A percentile compares a stretch with the other conserved stretches of the same genome.
Evolutionary conservation across 2,797 vertebrate species (phyloP).

Genomic region (Momotus momota): DNA sequence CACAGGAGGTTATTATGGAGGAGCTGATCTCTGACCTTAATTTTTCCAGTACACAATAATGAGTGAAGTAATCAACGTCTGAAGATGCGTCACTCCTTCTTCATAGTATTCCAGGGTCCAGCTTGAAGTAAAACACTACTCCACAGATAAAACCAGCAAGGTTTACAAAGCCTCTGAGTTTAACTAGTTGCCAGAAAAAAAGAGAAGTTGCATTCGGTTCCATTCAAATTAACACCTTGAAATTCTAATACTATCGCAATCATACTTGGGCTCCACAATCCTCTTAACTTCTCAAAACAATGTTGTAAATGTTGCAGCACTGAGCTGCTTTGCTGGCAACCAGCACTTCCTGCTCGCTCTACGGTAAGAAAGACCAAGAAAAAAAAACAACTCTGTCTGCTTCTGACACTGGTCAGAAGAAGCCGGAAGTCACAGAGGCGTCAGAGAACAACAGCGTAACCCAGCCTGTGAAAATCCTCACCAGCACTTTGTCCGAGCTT

Average conservation of each 20-base stretch:
- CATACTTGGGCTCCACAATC: background rate
- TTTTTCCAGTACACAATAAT: background rate
- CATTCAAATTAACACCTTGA: background rate
- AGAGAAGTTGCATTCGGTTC: background rate
- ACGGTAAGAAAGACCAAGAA: rapidly evolving
- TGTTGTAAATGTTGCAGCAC: background rate
- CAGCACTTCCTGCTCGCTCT: background rate
- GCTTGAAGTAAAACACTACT: background rate
- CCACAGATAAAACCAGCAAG: background rate
- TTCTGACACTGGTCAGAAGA: background rate
- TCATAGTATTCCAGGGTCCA: background rate
- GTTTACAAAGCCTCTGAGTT: background rate
- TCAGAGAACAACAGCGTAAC: background rate
- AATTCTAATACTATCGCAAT: background rate
- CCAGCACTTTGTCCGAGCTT: background rate
- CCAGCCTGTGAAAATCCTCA: background rate
- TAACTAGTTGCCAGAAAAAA: background rate
- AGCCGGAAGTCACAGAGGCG: background rate
- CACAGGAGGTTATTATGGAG: background rate
- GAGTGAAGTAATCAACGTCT: background rate
- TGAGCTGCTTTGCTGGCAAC: background rate
- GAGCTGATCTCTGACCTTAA: background rate
- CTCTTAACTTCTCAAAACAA: background rate
- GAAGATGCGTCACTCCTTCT: background rate
- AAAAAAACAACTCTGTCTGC: background rate